phyloP scores from a whole-genome alignment of 2,113 vertebrate genomes.

The Morone saxatilis region DNA sequence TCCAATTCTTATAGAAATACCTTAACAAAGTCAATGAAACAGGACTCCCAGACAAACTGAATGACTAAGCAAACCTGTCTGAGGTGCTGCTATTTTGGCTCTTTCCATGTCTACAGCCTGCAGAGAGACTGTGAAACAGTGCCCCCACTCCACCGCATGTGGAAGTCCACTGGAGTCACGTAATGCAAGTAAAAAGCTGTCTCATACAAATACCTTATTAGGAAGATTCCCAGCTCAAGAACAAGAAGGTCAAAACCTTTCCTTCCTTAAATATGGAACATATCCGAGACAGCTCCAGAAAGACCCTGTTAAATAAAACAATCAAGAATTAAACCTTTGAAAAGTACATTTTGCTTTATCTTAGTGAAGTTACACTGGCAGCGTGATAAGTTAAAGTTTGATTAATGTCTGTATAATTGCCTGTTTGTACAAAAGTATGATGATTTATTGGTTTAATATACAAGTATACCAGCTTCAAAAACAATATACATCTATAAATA shows the following conservation, averaged over 20 bases:
- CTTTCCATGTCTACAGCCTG: neutral
- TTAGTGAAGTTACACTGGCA: neutral
- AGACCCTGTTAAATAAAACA: neutral
- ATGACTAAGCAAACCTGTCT: conserved; percentile 13
- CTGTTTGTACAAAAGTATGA: neutral
- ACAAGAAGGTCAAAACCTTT: conserved; percentile 15
- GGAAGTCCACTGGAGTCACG: conserved; percentile 25
- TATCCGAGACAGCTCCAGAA: neutral
- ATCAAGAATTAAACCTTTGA: neutral
- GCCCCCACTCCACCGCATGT: conserved; percentile 7
- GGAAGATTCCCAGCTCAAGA: conserved; percentile 33
- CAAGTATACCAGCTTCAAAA: neutral
- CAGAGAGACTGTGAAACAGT: conserved; percentile 25
- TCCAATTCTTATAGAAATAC: neutral
- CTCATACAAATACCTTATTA: conserved; percentile 58
- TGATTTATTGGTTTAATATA: neutral
- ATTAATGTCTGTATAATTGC: neutral
- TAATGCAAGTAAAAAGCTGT: conserved; percentile 26
- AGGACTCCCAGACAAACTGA: neutral
- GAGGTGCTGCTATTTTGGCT: neutral
- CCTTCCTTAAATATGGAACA: neutral
- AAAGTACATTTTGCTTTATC: neutral
- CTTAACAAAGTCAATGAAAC: neutral
- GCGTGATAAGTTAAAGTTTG: neutral
- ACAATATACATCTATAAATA: too few species aligned